Evolutionary conservation across 2,113 vertebrate genomes (phyloP).

Genomic region (Andinoacara biseriatus): DNA sequence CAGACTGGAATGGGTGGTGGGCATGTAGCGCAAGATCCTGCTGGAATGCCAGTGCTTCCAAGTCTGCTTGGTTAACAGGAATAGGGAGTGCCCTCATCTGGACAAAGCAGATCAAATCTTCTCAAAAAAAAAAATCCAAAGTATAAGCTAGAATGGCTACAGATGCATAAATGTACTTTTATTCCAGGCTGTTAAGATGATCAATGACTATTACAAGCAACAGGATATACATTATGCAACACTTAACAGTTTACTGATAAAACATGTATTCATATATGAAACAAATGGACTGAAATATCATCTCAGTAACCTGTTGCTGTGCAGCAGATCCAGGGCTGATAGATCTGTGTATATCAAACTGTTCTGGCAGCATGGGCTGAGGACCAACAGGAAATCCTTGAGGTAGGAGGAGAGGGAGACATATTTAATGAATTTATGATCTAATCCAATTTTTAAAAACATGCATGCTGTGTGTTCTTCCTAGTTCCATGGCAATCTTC

Average conservation of each 20-base stretch:
- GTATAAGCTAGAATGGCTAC: not conserved
- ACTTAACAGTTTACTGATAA: not conserved
- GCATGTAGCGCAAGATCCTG: slow-evolving; percentile 89
- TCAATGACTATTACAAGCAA: not conserved
- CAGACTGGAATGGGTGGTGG: slow-evolving; percentile 87
- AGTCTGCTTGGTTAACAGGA: slow-evolving; percentile 86
- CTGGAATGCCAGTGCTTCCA: slow-evolving; percentile 88
- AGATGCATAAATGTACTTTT: not conserved
- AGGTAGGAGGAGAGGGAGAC: not conserved
- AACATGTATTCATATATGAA: not conserved
- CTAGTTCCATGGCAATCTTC: not conserved
- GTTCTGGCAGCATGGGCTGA: slow-evolving; percentile 86
- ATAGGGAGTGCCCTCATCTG: slow-evolving; percentile 86
- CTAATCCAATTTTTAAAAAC: not conserved
- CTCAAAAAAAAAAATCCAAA: not conserved
- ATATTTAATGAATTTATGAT: not conserved
- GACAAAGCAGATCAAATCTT: not conserved
- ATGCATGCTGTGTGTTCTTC: not conserved
- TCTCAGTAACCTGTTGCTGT: slow-evolving; percentile 71
- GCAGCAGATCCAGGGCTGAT: slow-evolving; percentile 84
- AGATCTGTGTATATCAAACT: slow-evolving; percentile 87
- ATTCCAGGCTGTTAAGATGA: not conserved
- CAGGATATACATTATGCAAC: not conserved
- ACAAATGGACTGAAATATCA: not conserved
- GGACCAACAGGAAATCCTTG: slow-evolving; percentile 86